Evolutionary conservation across 2,797 vertebrate species (phyloP).

Genomic region (Pseudochirops corinnae): DNA sequence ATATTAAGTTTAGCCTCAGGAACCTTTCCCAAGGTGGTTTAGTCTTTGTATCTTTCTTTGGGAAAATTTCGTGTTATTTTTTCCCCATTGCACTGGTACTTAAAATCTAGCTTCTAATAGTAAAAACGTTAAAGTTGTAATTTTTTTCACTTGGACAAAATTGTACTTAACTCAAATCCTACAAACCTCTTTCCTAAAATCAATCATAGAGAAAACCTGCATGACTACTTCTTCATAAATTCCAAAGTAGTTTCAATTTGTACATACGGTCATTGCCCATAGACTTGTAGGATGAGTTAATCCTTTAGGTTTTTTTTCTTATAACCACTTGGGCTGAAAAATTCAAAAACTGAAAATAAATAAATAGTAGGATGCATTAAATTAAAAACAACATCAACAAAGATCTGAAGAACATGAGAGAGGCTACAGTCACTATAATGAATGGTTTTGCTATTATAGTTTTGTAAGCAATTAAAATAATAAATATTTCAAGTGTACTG

Average conservation of each 20-base stretch:
- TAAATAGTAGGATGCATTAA: background rate
- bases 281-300: slow-evolving; percentile 1
- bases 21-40: background rate
- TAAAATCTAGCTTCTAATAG: background rate
- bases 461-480: background rate
- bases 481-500: background rate
- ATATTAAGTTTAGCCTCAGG: background rate
- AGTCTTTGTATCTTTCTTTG: background rate
- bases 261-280: background rate
- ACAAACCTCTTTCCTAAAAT: slow-evolving; percentile 14
- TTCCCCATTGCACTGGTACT: slow-evolving; percentile 8
- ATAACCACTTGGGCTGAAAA: background rate
- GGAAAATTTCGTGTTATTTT: background rate
- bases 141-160: background rate
- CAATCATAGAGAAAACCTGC: slow-evolving; percentile 12
- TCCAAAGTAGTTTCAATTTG: slow-evolving; percentile 17
- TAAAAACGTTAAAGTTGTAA: background rate
- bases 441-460: background rate
- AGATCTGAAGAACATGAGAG: background rate
- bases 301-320: slow-evolving; percentile 1
- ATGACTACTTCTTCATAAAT: background rate
- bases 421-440: background rate
- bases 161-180: slow-evolving; percentile 6
- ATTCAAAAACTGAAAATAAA: background rate
- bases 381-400: background rate